phyloP scores from a whole-genome alignment of 2,888 invertebrate species.

The Watsonalla binaria region DNA sequence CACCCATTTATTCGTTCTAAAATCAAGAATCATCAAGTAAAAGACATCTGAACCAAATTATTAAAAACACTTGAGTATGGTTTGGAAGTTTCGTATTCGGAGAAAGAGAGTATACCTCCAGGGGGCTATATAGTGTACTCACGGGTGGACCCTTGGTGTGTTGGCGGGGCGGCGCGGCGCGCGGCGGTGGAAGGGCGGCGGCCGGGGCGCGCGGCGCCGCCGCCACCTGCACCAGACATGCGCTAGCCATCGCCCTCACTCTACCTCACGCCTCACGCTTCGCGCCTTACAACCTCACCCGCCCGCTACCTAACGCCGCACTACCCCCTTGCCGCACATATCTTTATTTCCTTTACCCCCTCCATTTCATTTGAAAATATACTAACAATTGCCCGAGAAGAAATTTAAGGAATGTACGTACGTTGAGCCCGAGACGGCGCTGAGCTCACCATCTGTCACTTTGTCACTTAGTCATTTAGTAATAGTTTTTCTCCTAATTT shows the following conservation, averaged over 20 bases:
- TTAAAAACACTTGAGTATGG: too few species aligned
- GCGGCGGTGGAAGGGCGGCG: conserved; percentile 78
- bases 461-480: too few species aligned
- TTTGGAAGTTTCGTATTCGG: too few species aligned
- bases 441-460: too few species aligned
- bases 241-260: conserved; percentile 24
- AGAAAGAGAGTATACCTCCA: background rate
- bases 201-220: conserved; percentile 70
- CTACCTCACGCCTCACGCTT: conserved; percentile 3
- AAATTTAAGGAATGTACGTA: too few species aligned
- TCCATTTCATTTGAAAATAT: background rate
- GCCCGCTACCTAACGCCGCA: background rate
- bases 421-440: too few species aligned
- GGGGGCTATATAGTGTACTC: conserved; percentile 13
- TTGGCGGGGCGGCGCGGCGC: conserved; percentile 72
- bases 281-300: background rate
- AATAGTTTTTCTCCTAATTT: too few species aligned
- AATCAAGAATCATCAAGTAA: too few species aligned
- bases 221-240: conserved; percentile 64
- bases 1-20: too few species aligned
- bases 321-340: background rate
- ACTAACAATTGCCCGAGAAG: too few species aligned
- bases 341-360: background rate
- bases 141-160: conserved; percentile 73
- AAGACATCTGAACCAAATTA: too few species aligned